phyloP scores from a whole-genome alignment of 2,113 vertebrate species.

The Isichthys henryi region DNA sequence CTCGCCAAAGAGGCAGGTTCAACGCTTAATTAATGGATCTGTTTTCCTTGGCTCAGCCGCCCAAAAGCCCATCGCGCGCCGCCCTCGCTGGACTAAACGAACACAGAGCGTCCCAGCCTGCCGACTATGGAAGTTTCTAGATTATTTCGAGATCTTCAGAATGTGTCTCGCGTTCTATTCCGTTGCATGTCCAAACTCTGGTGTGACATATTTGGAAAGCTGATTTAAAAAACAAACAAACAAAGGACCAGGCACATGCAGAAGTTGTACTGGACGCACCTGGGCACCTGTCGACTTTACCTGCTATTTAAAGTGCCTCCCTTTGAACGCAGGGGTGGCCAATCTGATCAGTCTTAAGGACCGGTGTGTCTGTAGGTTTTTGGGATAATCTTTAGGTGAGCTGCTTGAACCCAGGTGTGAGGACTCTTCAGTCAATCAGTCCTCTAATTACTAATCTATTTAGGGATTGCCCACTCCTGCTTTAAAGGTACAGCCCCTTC shows the following conservation, averaged over 20 bases:
- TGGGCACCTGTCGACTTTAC: no score
- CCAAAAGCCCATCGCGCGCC: neutral
- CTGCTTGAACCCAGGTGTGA: no score
- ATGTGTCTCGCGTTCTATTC: neutral
- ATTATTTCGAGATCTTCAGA: neutral
- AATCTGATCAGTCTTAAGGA: no score
- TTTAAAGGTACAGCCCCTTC: neutral
- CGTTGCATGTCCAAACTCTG: neutral
- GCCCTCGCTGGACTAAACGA: neutral
- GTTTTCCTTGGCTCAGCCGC: neutral
- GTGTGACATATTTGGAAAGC: neutral
- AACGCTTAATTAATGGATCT: constrained; percentile 18
- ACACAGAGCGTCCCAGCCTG: neutral
- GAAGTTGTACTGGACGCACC: no score
- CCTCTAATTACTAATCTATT: no score
- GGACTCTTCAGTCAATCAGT: no score
- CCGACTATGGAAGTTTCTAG: neutral
- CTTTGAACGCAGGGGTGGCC: no score
- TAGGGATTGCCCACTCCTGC: neutral
- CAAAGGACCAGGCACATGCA: neutral
- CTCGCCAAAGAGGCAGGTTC: constrained; percentile 17
- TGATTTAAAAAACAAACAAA: neutral
- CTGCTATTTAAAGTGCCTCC: neutral
- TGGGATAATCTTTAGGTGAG: no score
- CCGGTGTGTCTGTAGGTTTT: no score